These are phyloP conservation scores for Catamblyrhynchus diadema DNA, from an alignment of 2,797 vertebrate genomes.

Conservation along the genomic window DNA sequence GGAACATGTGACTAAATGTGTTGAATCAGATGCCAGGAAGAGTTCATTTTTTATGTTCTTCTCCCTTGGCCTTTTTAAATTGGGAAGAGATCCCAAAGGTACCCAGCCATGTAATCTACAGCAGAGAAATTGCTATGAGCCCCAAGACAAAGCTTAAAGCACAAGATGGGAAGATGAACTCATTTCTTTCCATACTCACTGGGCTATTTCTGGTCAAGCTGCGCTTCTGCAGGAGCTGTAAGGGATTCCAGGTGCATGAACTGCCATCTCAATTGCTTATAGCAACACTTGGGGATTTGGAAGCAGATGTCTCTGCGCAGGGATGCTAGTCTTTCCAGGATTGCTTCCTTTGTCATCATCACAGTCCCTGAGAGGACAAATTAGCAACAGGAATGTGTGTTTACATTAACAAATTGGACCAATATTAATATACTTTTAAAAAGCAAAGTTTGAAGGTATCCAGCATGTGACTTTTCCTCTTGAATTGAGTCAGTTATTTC, in stretches of 20 bases:
- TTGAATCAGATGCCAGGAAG: constrained; percentile 22
- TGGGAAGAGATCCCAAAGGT: constrained; percentile 41
- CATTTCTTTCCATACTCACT: neutral
- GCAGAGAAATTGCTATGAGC: neutral
- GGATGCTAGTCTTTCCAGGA: neutral
- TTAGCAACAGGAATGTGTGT: neutral
- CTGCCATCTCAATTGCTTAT: neutral
- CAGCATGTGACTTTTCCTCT: neutral
- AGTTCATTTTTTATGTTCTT: neutral
- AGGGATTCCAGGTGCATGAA: neutral
- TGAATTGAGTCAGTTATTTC: neutral
- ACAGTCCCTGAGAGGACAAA: neutral
- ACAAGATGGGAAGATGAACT: constrained; percentile 21
- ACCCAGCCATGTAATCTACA: constrained; percentile 12
- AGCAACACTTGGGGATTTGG: neutral
- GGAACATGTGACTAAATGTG: neutral
- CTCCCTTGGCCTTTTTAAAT: constrained; percentile 49
- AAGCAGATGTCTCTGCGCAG: neutral
- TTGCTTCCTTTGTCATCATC: neutral
- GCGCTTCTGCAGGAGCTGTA: neutral
- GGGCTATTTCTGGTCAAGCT: constrained; percentile 16
- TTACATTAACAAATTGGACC: neutral
- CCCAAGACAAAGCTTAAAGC: constrained; percentile 45
- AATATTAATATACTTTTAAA: neutral
- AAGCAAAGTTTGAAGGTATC: neutral